Base-by-base conservation (phyloP, 2,113 vertebrate species). In the Erythrolamprus reginae region DNA sequence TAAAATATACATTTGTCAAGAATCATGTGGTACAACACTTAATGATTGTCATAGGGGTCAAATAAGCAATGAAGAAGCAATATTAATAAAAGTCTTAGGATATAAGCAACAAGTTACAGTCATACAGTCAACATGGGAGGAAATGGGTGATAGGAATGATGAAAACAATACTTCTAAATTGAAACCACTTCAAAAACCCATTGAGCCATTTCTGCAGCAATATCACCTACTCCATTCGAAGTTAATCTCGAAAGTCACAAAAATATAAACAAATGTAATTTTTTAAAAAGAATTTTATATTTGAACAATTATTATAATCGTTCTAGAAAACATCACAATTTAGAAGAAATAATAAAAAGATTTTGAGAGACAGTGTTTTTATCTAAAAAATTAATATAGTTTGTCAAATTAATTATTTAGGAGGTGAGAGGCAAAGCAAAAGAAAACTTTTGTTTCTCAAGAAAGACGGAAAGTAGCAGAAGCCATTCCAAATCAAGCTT, bases 141-240 rank as follows among this genome's bases (percentile, higher is more conserved):
- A n/a, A n/a, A n/a, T n/a, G n/a, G n/a, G n/a, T n/a, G n/a, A n/a
- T n/a, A n/a, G n/a, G n/a, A n/a, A n/a, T n/a, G n/a, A n/a, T n/a
- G n/a, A n/a, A n/a, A n/a, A n/a, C n/a, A 86, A 89, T 58, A 82
- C 82, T 89, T 89, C 87, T 24, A 93, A 86, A 92, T 53, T 58
- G 38, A 13, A 83, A 58, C 33, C 88, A n/a, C 9, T 87, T 92
- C 1, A 13, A 92, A 89, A 93, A 90, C 19, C 0, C 26, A 58
- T 93, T 93, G 88, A 93, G 84, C 52, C 17, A 47, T 5, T 56
- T 38, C 48, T 91, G 55, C 15, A 85, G 26, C 28, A 88, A 84
- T 70, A 89, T n/a, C 47, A 84, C 77, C 84, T 38, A 70, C n/a
- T 93, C 93, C 6, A 42, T 55, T 94, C 93, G 93, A 50, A 91